Percentiles rank a stretch among this genome's conserved stretches.
These are phyloP conservation scores for Oplegnathus fasciatus DNA, from an alignment of 2,113 vertebrate genomes.

Conservation along the genomic window DNA sequence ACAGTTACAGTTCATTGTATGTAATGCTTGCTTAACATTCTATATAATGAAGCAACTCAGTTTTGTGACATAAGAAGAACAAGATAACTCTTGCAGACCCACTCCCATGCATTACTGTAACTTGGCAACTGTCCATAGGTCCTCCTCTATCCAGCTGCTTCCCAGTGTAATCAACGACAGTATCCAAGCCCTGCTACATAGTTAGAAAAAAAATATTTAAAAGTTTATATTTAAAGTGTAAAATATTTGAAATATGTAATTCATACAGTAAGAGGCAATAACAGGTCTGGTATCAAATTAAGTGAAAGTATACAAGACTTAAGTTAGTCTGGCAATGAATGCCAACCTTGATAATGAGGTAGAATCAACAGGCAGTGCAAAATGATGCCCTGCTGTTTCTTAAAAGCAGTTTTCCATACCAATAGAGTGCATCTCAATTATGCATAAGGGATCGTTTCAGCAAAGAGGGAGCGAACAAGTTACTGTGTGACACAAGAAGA, in stretches of 20 bases:
- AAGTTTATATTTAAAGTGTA: no score
- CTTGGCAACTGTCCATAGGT: background rate
- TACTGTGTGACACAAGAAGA: background rate
- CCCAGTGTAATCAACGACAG: background rate
- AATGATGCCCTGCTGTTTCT: background rate
- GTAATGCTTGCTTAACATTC: background rate
- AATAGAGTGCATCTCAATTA: background rate
- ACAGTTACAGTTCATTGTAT: background rate
- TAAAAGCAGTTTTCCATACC: background rate
- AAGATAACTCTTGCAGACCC: background rate
- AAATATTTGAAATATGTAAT: background rate
- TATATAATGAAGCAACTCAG: background rate
- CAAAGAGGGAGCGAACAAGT: background rate
- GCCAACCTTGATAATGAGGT: background rate
- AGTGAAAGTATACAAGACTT: background rate
- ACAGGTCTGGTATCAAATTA: background rate
- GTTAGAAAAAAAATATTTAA: background rate
- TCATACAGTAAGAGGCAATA: background rate
- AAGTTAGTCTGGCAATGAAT: background rate
- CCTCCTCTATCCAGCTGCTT: background rate
- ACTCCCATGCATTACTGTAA: background rate
- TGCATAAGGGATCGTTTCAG: slow-evolving; percentile 3
- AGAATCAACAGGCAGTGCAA: slow-evolving; percentile 1
- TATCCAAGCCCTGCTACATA: background rate
- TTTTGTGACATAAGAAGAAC: background rate